These are phyloP conservation scores for Dinomys branickii DNA, from an alignment of 2,113 vertebrate species.

Conservation along the genomic window DNA sequence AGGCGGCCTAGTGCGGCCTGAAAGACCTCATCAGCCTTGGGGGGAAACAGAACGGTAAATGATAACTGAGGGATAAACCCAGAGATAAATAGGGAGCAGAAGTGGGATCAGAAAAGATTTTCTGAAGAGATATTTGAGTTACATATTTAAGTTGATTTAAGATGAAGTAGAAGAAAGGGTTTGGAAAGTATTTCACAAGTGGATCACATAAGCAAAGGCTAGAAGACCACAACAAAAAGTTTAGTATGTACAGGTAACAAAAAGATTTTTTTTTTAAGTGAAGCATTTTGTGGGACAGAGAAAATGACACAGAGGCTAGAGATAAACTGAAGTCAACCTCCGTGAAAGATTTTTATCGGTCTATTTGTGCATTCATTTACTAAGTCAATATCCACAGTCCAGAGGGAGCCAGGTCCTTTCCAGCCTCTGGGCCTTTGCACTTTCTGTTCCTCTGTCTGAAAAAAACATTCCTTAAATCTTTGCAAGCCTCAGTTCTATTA, in stretches of 20 bases:
- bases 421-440: neutral
- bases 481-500: neutral
- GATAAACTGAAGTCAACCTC: neutral
- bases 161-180: neutral
- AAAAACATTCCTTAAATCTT: neutral
- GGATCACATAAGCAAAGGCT: neutral
- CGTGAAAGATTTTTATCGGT: neutral
- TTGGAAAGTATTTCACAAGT: neutral
- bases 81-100: neutral
- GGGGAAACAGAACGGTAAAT: neutral
- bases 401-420: neutral
- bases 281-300: neutral
- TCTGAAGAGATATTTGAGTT: neutral
- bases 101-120: neutral
- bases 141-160: neutral
- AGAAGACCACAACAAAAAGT: neutral
- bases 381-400: neutral
- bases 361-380: neutral
- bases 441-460: neutral
- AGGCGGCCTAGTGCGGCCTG: neutral
- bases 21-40: neutral
- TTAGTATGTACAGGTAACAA: neutral
- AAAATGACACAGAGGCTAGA: neutral
- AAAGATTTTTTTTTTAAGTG: neutral
- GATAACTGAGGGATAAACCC: conserved; percentile 28